A percentile compares a stretch with the other conserved stretches of the same genome.
These are phyloP conservation scores for Panagrolaimus sp. DNA, from an alignment of 1,140 invertebrate genomes.

Conservation along the genomic window DNA sequence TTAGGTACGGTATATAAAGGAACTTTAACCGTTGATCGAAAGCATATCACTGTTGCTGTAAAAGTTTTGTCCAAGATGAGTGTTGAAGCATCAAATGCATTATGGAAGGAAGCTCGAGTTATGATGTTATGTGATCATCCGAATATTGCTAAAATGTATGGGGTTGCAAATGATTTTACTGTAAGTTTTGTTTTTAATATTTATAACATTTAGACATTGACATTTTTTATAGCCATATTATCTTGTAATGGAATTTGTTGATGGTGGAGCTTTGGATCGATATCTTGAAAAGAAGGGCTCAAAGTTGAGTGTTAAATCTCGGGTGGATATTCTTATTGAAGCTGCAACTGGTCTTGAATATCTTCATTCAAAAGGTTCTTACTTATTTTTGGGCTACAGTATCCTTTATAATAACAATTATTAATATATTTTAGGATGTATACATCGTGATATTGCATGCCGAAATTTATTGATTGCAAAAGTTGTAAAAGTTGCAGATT, in stretches of 20 bases:
- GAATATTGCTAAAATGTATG: constrained; percentile 42
- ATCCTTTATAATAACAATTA: constrained; percentile 56
- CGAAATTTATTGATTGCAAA: constrained; percentile 85
- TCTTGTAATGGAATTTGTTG: constrained; percentile 39
- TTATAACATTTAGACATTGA: neutral
- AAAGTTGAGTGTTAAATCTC: constrained; percentile 27
- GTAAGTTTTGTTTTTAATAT: constrained; percentile 11
- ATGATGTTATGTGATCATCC: constrained; percentile 36
- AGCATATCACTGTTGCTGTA: constrained; percentile 31
- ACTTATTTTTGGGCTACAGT: constrained; percentile 10
- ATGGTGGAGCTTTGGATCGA: constrained; percentile 36
- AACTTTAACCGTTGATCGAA: constrained; percentile 28
- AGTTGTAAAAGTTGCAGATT: constrained; percentile 83
- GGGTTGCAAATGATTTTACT: constrained; percentile 36
- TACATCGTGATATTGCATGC: constrained; percentile 90
- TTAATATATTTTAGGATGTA: constrained; percentile 63
- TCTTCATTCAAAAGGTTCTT: constrained; percentile 25
- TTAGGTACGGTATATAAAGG: constrained; percentile 29
- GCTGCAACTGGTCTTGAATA: constrained; percentile 37
- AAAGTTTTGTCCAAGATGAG: constrained; percentile 39
- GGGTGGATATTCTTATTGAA: constrained; percentile 34
- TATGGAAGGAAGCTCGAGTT: constrained; percentile 43
- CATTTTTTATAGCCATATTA: constrained; percentile 38
- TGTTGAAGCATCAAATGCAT: constrained; percentile 25
- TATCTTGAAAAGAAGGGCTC: constrained; percentile 35